Evolutionary conservation across 2,113 vertebrate genomes (phyloP).

Genomic region (Orientallactaga bullata): DNA sequence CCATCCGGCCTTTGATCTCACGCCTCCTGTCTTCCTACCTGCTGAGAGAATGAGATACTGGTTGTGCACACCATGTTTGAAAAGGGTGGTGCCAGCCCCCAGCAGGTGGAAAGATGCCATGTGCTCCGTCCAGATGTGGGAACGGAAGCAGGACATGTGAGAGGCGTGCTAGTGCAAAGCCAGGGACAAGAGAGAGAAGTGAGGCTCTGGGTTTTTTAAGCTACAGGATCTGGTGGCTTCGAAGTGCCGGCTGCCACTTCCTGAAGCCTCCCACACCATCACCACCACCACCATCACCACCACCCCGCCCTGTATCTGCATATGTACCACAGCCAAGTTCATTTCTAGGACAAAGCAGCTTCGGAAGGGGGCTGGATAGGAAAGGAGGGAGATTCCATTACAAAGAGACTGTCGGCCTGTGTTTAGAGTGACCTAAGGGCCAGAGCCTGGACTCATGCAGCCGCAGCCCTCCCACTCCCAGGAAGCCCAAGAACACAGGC

Average conservation of each 20-base stretch:
- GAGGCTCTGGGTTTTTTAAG: neutral
- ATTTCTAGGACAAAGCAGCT: neutral
- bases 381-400: neutral
- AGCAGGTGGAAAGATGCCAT: rapidly evolving
- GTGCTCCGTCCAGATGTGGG: neutral
- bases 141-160: neutral
- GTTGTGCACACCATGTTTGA: rapidly evolving
- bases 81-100: neutral
- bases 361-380: neutral
- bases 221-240: neutral
- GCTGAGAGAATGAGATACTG: no score
- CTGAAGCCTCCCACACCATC: rapidly evolving
- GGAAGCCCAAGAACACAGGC: neutral
- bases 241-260: rapidly evolving
- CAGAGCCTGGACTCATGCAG: rapidly evolving
- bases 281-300: no score
- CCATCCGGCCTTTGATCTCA: neutral
- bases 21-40: no score
- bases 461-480: neutral
- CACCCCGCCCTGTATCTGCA: no score
- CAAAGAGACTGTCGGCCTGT: neutral
- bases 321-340: rapidly evolving
- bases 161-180: neutral
- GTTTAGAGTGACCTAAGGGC: neutral
- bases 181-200: neutral